phyloP scores from a whole-genome alignment of 2,888 invertebrate species.

The Acanthacorydalis orientalis region DNA sequence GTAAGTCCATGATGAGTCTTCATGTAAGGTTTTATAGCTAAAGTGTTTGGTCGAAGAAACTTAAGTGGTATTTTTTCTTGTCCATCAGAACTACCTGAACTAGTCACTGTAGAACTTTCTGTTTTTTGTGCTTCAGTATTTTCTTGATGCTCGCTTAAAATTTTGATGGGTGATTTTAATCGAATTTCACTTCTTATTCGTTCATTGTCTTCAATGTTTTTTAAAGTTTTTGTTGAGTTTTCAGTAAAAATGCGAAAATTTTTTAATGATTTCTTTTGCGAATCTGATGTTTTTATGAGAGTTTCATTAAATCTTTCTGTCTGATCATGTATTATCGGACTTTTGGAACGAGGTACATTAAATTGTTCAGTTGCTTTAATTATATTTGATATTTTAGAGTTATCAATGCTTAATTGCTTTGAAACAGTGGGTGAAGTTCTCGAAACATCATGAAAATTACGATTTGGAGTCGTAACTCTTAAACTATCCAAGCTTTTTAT shows the following conservation, averaged over 20 bases:
- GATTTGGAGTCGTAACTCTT: neutral
- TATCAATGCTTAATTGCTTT: too few species aligned
- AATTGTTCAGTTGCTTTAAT: neutral
- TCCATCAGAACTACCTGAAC: conserved; percentile 29
- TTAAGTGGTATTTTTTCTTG: conserved; percentile 38
- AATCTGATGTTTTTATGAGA: neutral
- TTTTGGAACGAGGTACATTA: neutral
- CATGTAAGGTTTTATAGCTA: conserved; percentile 70
- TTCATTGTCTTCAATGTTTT: conserved; percentile 7
- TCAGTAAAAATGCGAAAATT: conserved; percentile 2
- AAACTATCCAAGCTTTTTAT: too few species aligned
- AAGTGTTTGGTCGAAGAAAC: conserved; percentile 64
- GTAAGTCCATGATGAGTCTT: conserved; percentile 71
- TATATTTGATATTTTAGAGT: neutral
- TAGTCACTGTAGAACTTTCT: conserved; percentile 6
- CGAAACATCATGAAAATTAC: neutral
- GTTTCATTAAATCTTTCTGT: neutral
- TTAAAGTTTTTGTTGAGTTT: conserved; percentile 3
- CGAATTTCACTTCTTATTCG: conserved; percentile 13
- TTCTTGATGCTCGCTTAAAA: conserved; percentile 3
- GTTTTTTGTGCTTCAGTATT: conserved; percentile 10
- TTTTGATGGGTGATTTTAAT: conserved; percentile 1
- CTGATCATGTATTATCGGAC: neutral
- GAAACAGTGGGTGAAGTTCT: neutral
- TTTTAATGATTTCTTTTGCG: neutral